Conservation (phyloP, 2,888 invertebrate species). For the Pyrgus malvae region DNA sequence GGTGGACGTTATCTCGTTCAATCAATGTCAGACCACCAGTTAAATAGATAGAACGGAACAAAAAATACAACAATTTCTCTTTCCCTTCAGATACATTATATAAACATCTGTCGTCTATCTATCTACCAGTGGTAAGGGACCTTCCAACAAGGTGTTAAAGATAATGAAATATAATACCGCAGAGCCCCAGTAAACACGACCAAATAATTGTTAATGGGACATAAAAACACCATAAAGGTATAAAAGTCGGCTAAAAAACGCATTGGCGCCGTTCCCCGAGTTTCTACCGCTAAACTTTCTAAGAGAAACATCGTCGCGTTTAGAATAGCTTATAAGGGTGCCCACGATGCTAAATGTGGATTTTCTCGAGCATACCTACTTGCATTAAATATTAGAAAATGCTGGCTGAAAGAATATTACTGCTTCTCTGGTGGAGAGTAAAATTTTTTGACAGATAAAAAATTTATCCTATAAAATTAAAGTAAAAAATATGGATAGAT, state of each 20-base stretch:
- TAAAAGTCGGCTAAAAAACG: slow-evolving; percentile 57
- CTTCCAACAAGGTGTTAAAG: slow-evolving; percentile 69
- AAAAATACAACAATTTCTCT: not conserved
- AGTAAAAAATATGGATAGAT: too few relatives aligned
- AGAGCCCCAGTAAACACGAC: slow-evolving; percentile 59
- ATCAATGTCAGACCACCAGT: not conserved
- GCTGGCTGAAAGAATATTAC: too few relatives aligned
- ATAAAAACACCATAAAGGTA: slow-evolving; percentile 63
- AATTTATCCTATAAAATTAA: too few relatives aligned
- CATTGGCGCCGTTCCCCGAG: slow-evolving; percentile 63
- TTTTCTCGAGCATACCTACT: too few relatives aligned
- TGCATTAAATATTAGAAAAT: too few relatives aligned
- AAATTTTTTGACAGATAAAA: too few relatives aligned
- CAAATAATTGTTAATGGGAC: slow-evolving; percentile 71
- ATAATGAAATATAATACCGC: slow-evolving; percentile 72
- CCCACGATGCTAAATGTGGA: too few relatives aligned
- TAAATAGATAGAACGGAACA: not conserved
- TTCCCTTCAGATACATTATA: slow-evolving; percentile 5
- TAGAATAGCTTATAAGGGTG: slow-evolving; percentile 77
- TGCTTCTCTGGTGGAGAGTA: too few relatives aligned
- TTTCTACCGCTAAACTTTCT: slow-evolving; percentile 57
- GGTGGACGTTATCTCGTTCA: not conserved
- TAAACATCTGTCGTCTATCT: slow-evolving; percentile 32
- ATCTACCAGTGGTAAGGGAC: slow-evolving; percentile 11
- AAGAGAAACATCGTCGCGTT: slow-evolving; percentile 65